These are phyloP conservation scores for Ammodramus savannarum DNA, from an alignment of 2,113 vertebrate species.

Conservation along the genomic window DNA sequence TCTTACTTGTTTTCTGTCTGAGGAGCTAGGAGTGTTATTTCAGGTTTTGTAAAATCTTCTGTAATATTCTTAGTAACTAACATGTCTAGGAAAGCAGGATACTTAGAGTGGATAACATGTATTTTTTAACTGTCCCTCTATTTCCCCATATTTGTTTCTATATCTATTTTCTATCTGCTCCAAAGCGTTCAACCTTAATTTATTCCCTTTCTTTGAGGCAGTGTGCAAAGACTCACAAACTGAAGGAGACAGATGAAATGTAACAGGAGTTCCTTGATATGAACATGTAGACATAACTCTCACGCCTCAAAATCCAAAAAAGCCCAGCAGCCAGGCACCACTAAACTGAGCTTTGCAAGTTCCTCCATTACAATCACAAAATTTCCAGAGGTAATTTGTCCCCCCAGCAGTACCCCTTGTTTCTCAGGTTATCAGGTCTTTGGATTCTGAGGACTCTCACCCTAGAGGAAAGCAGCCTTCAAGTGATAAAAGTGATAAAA, in stretches of 20 bases:
- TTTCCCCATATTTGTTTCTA: background rate
- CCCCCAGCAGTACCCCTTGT: rapidly evolving
- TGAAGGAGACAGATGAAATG: background rate
- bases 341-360: background rate
- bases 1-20: background rate
- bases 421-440: background rate
- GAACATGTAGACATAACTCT: background rate
- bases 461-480: background rate
- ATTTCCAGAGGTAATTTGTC: background rate
- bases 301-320: background rate
- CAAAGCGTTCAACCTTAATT: background rate
- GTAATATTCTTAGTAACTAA: background rate
- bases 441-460: background rate
- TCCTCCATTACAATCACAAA: background rate
- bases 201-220: background rate
- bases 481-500: slow-evolving; percentile 1
- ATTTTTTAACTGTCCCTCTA: background rate
- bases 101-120: background rate
- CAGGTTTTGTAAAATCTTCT: background rate
- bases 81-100: background rate
- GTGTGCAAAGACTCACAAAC: background rate
- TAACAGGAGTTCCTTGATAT: background rate
- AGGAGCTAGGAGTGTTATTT: background rate
- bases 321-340: background rate
- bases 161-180: background rate